Base-by-base conservation (phyloP, 1,140 invertebrate species). In the Ericerus pela region DNA sequence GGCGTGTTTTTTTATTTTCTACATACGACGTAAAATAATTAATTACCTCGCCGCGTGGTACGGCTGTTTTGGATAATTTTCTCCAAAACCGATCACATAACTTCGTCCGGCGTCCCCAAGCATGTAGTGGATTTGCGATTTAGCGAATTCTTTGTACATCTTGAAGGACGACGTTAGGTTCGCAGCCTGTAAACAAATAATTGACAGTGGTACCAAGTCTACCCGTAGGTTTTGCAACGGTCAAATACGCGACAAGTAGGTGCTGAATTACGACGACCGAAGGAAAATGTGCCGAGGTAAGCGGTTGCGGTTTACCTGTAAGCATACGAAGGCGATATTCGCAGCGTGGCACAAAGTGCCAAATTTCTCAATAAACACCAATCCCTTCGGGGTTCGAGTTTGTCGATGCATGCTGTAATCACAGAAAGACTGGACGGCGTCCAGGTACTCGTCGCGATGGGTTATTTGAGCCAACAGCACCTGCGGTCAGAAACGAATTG, bases 11-110 rank as follows among this genome's bases (percentile, higher is more conserved):
- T n/a, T n/a, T n/a, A n/a, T n/a, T n/a, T n/a, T n/a, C n/a, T n/a
- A n/a, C n/a, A n/a, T n/a, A 55, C 16, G 26, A 26, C n/a, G 11
- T 28, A 43, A 58, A 59, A 28, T 41, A 57, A n/a, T 33, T 38
- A n/a, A 38, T 63, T 65, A 74, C 72, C 73, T 76, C 2, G 74
- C 72, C 8, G 73, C 70, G 61, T 78, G 75, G 60, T 74, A 69
- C 2, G 74, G 72, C 56, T 73, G 68, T 29, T 60, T 65, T 0
- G 79, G 79, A 43, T 73, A 73, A 65, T 79, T 75, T 31, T 67
- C 63, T 1, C 79, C 80, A 63, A 73, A 81, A 6, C 80, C 80
- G 20, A 81, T 73, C 1, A 82, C 76, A 62, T 71, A 82, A 62
- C 79, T 81, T 41, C 73, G 69, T 2, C 79, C 79, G 57, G 66